A percentile compares a stretch with the other conserved stretches of the same genome.
phyloP scores from a whole-genome alignment of 2,797 vertebrate species.

The Decapterus maruadsi region DNA sequence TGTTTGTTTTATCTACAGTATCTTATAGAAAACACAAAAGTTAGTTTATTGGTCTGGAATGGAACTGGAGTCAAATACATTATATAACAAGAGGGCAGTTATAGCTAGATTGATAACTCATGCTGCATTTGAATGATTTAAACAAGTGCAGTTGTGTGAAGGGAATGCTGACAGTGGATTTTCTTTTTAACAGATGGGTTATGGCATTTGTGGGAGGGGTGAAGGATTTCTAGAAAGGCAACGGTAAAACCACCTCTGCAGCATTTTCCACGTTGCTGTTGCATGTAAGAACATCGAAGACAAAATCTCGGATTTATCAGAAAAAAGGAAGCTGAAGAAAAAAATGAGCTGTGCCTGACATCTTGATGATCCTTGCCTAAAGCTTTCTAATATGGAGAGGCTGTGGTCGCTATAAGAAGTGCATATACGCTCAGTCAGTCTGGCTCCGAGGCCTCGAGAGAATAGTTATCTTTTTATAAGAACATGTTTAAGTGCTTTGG shows the following conservation, averaged over 20 bases:
- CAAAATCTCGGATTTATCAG: constrained; percentile 10
- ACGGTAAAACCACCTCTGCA: too few relatives aligned
- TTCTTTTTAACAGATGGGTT: neutral
- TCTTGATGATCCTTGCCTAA: constrained; percentile 24
- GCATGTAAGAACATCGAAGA: neutral
- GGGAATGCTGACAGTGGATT: neutral
- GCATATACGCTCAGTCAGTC: constrained; percentile 43
- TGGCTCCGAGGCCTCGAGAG: constrained; percentile 38
- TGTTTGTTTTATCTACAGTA: neutral
- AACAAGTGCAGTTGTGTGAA: neutral
- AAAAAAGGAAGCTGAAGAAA: constrained; percentile 11
- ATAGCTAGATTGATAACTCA: neutral
- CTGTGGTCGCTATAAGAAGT: constrained; percentile 20
- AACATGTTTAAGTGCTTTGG: constrained; percentile 67
- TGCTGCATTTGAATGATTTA: neutral
- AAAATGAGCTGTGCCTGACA: constrained; percentile 34
- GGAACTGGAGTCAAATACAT: too few relatives aligned
- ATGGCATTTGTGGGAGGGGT: neutral
- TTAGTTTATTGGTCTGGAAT: neutral
- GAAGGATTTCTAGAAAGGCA: neutral
- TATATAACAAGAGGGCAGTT: neutral
- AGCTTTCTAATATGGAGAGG: constrained; percentile 25
- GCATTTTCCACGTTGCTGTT: neutral
- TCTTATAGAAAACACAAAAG: neutral
- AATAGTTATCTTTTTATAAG: constrained; percentile 69